Base-by-base conservation (phyloP, 2,888 invertebrate genomes). In the Chaitophorus viminalis region DNA sequence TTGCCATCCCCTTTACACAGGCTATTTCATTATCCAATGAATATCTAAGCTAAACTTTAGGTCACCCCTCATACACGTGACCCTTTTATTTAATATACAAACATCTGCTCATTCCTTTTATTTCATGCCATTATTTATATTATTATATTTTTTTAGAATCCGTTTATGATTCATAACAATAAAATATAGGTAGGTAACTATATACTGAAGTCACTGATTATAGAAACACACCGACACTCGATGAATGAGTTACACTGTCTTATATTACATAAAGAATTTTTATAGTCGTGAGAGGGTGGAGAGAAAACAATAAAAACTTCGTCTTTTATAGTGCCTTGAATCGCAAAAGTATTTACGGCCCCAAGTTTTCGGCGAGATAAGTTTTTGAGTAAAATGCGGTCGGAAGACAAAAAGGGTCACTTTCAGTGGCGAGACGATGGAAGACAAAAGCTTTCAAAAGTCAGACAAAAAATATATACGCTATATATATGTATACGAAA, bases 391-490 rank as follows among this genome's bases (percentile, higher is more conserved):
- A 65, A 84, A 84, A 84, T 65, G 84, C 76, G 84, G 84, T 76
- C 29, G 33, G 54, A 82, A 82, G 82, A 82, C 82, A 82, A 82
- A 82, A 74, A 82, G 82, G 82, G 82, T 82, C 82, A 82, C 72
- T 82, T 74, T 74, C 39, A 25, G 86, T 60, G 68, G 78, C 70
- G 70, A 72, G 33, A 36, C 52, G 36, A 70, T 21, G 33, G 68
- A 86, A 87, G 72, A 79, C 78, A 86, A 74, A 87, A 70, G 85
- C 85, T 78, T 86, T 86, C 54, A 60, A 86, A 79, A 87, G 79
- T 87, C 74, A 54, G 83, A 76, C 75, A 60, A 65, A 83, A 60
- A 74, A 54, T 31, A 74, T 72, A 74, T 33, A 54, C 39, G 17
- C 0, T 29, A 68, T 39, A 81, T 81, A 70, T 81, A 79, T 65